phyloP scores from a whole-genome alignment of 1,140 invertebrate genomes.

The Bombus picipes region DNA sequence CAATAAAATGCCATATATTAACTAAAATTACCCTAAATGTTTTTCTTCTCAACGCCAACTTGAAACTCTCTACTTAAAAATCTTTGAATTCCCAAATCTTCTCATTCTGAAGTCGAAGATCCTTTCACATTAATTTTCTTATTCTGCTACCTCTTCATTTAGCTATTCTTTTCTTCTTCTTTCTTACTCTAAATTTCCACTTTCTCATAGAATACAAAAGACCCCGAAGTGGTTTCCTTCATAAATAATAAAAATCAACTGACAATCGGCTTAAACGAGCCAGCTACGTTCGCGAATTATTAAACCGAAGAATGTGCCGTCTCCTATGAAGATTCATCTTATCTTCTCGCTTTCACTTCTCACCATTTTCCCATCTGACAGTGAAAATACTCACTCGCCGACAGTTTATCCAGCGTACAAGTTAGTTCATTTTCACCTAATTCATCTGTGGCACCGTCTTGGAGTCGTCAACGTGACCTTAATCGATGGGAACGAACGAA shows the following conservation, averaged over 20 bases:
- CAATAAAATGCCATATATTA: no score
- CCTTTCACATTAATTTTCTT: no score
- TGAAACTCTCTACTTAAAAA: no score
- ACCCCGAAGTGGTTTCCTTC: not conserved
- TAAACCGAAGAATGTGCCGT: not conserved
- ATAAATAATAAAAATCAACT: no score
- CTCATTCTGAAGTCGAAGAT: no score
- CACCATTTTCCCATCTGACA: not conserved
- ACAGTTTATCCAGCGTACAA: no score
- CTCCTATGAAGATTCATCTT: not conserved
- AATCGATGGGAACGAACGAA: constrained; percentile 5
- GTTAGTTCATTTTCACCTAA: not conserved
- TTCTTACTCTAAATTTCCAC: not conserved
- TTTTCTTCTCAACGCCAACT: no score
- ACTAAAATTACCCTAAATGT: no score
- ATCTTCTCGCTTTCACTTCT: not conserved
- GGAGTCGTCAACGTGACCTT: constrained; percentile 3
- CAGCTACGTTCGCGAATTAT: not conserved
- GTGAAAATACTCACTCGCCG: not conserved
- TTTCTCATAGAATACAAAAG: not conserved
- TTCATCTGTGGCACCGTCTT: not conserved
- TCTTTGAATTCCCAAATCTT: no score
- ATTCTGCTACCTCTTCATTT: not conserved
- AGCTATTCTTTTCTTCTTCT: not conserved
- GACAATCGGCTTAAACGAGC: not conserved